These are phyloP conservation scores for Acrocephalus arundinaceus DNA, from an alignment of 2,113 vertebrate genomes.

Conservation along the genomic window DNA sequence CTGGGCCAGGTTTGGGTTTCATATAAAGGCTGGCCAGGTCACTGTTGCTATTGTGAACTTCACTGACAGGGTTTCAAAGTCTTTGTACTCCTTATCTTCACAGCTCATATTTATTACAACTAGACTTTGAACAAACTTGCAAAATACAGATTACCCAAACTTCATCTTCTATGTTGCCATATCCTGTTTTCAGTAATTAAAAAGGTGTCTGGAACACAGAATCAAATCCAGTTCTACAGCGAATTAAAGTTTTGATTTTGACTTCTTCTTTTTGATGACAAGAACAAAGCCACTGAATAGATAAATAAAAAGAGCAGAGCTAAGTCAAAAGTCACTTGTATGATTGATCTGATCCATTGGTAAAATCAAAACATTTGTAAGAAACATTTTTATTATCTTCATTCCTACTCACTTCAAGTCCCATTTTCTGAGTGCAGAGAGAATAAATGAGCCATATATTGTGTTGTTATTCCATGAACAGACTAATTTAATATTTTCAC, in stretches of 20 bases:
- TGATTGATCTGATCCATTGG: background rate
- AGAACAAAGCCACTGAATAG: background rate
- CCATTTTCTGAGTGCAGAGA: background rate
- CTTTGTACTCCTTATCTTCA: background rate
- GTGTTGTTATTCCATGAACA: background rate
- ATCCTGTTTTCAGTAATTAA: background rate
- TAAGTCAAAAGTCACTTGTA: background rate
- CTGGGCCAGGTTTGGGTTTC: constrained; percentile 76
- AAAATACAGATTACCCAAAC: background rate
- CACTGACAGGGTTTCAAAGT: background rate
- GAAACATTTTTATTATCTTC: background rate
- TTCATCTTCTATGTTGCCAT: background rate
- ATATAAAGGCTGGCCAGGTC: constrained; percentile 68
- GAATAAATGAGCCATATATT: background rate
- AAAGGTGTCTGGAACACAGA: background rate
- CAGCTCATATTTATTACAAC: background rate
- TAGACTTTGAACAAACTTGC: background rate
- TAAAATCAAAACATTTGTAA: constrained; percentile 17
- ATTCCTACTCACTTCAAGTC: background rate
- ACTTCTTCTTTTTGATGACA: background rate
- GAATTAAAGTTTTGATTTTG: background rate
- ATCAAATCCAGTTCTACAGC: background rate
- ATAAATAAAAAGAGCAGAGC: background rate
- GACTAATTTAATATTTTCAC: background rate
- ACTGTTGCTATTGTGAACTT: constrained; percentile 31